Evolutionary conservation across 2,888 invertebrate species (phyloP), one percentile per base, ranked within the genome.

Genomic region (Chydorus sphaericus): DNA sequence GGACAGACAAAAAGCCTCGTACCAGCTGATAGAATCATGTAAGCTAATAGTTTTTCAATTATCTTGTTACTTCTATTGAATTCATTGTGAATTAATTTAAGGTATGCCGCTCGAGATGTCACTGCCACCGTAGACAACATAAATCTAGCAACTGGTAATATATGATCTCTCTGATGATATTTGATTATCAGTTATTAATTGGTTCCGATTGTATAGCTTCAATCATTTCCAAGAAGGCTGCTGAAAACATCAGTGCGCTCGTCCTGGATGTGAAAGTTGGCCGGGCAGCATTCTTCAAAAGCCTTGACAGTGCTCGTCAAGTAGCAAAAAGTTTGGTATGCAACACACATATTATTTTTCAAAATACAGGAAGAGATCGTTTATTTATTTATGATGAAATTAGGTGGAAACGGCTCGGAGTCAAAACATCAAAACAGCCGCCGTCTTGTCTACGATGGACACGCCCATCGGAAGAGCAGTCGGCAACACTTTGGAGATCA

Each of bases 201-300:
- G 4, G n/a, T 26, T 44, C n/a, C 8, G 6, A 44, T 26, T 3
- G 20, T 50, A n/a, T 60, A 75, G 75, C 70, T 7, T 77, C 77
- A 4, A 76, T 77, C 26, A 65, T 77, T 20, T 75, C 75, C 3
- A 77, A 77, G 66, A 77, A 77, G 62, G 71, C 71, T 2, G 74
- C 75, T 1, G 76, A 74, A 62, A 69, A 69, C 7, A 60, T 74
- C 4, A 66, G 68, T 52, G 67, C 71, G 5, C 64, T 77, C 10
- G 70, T 77, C 1, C 65, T 77, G 55, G 77, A 77, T 62, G 70
- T 77, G 8, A 77, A 77, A 63, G 70, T 69, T 54, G 77, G 77
- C 8, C 48, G 59, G 4, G 69, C 67, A 8, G 66, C 69, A 20
- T 68, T 73, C 58, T 67, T 70, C 61, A 68, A 70, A 54, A 65